Base-by-base conservation (phyloP, 2,888 invertebrate genomes). In the Nephrocerus scutellatus region DNA sequence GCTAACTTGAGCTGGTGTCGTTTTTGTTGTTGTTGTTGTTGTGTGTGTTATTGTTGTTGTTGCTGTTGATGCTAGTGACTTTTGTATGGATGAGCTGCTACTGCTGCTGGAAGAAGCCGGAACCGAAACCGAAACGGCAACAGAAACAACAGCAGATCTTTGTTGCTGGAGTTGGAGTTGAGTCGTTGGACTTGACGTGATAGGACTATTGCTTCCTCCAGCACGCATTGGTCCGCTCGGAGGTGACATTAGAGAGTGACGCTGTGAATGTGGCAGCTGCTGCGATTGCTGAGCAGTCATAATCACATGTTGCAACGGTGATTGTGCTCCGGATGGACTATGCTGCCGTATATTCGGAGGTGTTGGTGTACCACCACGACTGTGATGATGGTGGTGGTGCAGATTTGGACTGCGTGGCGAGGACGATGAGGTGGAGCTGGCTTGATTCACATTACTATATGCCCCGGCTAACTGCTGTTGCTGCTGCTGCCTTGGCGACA, bases 331-430 rank as follows among this genome's bases (percentile, higher is more conserved):
- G 1, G 54, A 48, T 2, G 61, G 56, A 45, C 56, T 60, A 3
- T 47, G 51, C 29, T 50, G 48, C 20, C 56, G 51, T 18, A 8
- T 13, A 18, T 16, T n/a, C n/a, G 9, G 20, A 9, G 57, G 57
- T 21, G 52, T 58, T 10, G 58, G 50, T 3, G 54, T 48, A 15
- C 36, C 50, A 5, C 49, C 41, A 6, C 54, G 49, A n/a, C 51
- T 47, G 4, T 23, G 16, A 3, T 12, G 20, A 23, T 15, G 6
- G 19, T 49, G 51, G 6, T 45, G 36, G 20, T 63, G 57, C 38
- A 62, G 44, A 9, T 59, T 50, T 1, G 68, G 67, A 47, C 65
- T 68, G 14, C 63, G 68, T 4, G 68, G 67, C 9, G 68, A 66
- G 0, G 59, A 56, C 1, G 63, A n/a, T n/a, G n/a, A n/a, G n/a